A percentile compares a stretch with the other conserved stretches of the same genome.
phyloP scores from a whole-genome alignment of 2,113 vertebrate species.

The Hassar affinis region DNA sequence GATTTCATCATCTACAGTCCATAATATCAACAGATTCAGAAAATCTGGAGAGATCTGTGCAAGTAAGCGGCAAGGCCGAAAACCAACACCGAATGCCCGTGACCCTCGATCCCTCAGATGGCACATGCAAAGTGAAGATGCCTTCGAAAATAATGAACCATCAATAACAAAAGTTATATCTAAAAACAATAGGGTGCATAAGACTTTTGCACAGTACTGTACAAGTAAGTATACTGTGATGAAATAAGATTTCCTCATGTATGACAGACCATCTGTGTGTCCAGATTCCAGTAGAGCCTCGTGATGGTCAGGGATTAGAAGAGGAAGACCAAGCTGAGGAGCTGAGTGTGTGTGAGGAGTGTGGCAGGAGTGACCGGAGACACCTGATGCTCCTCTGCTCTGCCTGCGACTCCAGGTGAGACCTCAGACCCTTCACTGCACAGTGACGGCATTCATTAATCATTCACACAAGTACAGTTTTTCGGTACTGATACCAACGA shows the following conservation, averaged over 20 bases:
- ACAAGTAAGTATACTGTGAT: not conserved
- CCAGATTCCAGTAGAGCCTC: slow-evolving; percentile 52
- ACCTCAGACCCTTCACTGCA: not conserved
- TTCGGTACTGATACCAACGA: not conserved
- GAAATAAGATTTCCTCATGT: not conserved
- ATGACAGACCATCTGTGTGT: not conserved
- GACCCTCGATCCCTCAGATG: no score
- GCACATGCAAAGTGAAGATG: no score
- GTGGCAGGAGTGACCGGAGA: slow-evolving; percentile 57
- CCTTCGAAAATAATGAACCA: no score
- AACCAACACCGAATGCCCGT: no score
- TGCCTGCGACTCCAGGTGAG: slow-evolving; percentile 62
- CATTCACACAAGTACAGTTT: not conserved
- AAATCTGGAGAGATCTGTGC: no score
- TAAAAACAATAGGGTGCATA: no score
- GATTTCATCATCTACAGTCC: no score
- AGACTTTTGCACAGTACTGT: no score
- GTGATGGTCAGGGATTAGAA: not conserved
- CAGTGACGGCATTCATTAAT: not conserved
- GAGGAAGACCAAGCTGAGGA: slow-evolving; percentile 26
- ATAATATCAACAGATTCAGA: no score
- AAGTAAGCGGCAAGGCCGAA: no score
- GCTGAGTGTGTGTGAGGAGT: slow-evolving; percentile 59
- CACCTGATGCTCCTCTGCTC: slow-evolving; percentile 54
- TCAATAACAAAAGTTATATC: no score